Evolutionary conservation across 2,888 invertebrate species (phyloP).

Genomic region (Zhengitettix transpicula): DNA sequence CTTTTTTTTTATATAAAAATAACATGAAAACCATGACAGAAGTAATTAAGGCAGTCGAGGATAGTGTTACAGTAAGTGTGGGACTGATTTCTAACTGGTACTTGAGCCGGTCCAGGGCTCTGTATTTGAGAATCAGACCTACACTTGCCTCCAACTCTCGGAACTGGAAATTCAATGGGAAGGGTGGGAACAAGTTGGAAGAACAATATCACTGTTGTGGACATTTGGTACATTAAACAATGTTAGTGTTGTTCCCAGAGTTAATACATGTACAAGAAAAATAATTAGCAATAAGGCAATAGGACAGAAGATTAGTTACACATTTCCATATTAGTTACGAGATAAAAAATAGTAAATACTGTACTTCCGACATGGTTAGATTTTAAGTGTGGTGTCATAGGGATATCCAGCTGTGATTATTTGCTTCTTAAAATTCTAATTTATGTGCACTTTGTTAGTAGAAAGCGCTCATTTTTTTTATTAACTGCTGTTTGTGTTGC

Average conservation of each 20-base stretch:
- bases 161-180: neutral
- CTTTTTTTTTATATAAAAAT: constrained; percentile 5
- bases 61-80: neutral
- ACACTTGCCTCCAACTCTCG: neutral
- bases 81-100: neutral
- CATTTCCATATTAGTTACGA: neutral
- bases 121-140: neutral
- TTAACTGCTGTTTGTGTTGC: neutral
- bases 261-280: neutral
- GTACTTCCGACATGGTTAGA: constrained; percentile 1
- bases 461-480: constrained; percentile 5
- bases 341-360: neutral
- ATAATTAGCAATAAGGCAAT: neutral
- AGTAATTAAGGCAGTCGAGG: neutral
- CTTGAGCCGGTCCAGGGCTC: constrained; percentile 4
- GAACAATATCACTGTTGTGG: neutral
- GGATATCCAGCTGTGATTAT: neutral
- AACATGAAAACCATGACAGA: constrained; percentile 3
- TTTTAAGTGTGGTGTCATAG: neutral
- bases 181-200: neutral
- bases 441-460: constrained; percentile 2
- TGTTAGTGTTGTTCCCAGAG: constrained; percentile 1
- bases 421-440: neutral
- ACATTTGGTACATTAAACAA: neutral
- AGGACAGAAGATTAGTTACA: neutral